A percentile compares a stretch with the other conserved stretches of the same genome.
Evolutionary conservation across 2,797 vertebrate species (phyloP).

Genomic region (Cheirogaleus major): DNA sequence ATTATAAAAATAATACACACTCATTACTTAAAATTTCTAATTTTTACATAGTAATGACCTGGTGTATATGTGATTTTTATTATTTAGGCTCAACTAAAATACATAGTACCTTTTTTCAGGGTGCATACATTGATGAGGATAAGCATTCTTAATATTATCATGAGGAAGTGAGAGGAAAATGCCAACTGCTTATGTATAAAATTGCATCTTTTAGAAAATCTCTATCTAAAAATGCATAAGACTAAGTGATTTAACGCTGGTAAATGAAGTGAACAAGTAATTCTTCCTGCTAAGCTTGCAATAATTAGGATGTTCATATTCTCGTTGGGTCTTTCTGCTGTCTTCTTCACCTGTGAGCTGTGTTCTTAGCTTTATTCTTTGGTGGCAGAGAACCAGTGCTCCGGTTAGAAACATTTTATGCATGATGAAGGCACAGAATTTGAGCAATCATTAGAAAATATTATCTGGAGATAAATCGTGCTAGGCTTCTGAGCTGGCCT

Average conservation of each 20-base stretch:
- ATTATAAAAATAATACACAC: background rate
- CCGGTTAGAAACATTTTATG: background rate
- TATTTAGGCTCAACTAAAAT: background rate
- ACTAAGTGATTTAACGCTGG: background rate
- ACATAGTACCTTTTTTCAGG: background rate
- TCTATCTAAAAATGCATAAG: background rate
- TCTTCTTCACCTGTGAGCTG: background rate
- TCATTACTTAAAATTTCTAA: background rate
- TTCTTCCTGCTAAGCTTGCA: background rate
- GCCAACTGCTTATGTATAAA: background rate
- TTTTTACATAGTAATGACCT: background rate
- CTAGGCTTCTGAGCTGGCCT: background rate
- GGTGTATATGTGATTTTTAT: background rate
- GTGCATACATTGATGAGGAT: background rate
- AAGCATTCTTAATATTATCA: background rate
- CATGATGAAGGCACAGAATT: background rate
- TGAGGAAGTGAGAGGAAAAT: background rate
- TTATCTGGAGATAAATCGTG: background rate
- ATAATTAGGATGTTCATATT: background rate
- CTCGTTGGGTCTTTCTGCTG: background rate
- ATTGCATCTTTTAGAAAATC: background rate
- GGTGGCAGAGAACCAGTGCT: background rate
- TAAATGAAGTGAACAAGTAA: background rate
- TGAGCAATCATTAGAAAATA: background rate
- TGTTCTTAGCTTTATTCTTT: background rate